A percentile compares a stretch with the other conserved stretches of the same genome.
Evolutionary conservation across 2,888 invertebrate genomes (phyloP).

Genomic region (Drosophila setosimentum): DNA sequence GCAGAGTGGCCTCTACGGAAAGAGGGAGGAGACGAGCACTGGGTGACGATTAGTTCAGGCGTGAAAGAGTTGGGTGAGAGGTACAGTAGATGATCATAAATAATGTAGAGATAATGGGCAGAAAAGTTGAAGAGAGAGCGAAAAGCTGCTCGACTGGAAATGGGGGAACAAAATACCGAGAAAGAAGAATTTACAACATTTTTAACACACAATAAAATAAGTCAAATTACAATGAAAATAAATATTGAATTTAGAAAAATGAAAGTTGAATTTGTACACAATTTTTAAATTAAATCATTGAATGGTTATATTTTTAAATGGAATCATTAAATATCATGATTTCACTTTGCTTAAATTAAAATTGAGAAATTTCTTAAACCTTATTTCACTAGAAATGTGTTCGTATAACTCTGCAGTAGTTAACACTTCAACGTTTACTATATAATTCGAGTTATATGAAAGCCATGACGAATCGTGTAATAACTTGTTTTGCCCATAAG

Average conservation of each 20-base stretch:
- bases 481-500: slow-evolving; percentile 24
- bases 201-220: background rate
- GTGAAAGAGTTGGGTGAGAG: slow-evolving; percentile 1
- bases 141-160: background rate
- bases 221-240: background rate
- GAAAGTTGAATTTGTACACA: background rate
- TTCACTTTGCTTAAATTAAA: background rate
- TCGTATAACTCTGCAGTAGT: background rate
- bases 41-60: background rate
- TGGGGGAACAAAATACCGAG: background rate
- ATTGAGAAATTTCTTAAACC: background rate
- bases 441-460: background rate
- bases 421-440: background rate
- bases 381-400: background rate
- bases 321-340: background rate
- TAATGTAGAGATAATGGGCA: background rate
- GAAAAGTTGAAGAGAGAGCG: background rate
- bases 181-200: background rate
- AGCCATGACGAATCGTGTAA: slow-evolving; percentile 27
- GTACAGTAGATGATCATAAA: background rate
- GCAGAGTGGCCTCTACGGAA: slow-evolving; percentile 30
- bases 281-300: too few relatives aligned
- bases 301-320: background rate
- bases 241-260: background rate
- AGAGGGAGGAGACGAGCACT: slow-evolving; percentile 5